Conservation (phyloP, 2,888 invertebrate genomes). For the Ctenicera cuprea region DNA sequence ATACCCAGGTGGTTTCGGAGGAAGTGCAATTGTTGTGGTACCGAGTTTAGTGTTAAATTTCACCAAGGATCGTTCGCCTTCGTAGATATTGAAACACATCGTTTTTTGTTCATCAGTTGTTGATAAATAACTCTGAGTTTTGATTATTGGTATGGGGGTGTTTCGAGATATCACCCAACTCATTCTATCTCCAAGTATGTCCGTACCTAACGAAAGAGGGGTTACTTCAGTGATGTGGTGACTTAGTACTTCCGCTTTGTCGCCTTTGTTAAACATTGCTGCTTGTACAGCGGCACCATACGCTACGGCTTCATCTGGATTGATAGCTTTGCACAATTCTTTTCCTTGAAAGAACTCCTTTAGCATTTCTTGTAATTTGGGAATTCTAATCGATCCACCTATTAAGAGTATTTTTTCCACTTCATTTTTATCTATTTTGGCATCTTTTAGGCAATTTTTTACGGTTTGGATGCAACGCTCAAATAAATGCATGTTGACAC, state of each 20-base stretch:
- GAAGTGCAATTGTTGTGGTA: conserved; percentile 47
- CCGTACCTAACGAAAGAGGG: conserved; percentile 58
- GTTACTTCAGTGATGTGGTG: conserved; percentile 56
- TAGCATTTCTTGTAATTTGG: conserved; percentile 54
- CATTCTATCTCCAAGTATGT: conserved; percentile 51
- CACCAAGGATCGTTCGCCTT: conserved; percentile 56
- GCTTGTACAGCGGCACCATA: conserved; percentile 60
- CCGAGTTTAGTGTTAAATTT: conserved; percentile 55
- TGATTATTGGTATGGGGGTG: conserved; percentile 48
- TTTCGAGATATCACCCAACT: conserved; percentile 54
- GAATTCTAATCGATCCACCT: conserved; percentile 60
- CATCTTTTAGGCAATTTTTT: conserved; percentile 86
- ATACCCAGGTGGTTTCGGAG: conserved; percentile 53
- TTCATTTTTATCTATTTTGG: conserved; percentile 86
- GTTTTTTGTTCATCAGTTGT: conserved; percentile 46
- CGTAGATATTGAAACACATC: conserved; percentile 45
- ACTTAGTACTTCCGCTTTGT: conserved; percentile 67
- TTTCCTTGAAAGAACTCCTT: conserved; percentile 63
- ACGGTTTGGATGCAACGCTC: conserved; percentile 76
- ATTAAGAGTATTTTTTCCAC: conserved; percentile 77
- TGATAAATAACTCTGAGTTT: conserved; percentile 26
- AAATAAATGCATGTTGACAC: conserved; percentile 49
- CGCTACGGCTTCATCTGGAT: conserved; percentile 61
- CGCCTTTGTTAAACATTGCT: conserved; percentile 43
- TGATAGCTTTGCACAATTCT: conserved; percentile 53